Evolutionary conservation across 2,113 vertebrate species (phyloP).

Genomic region (Microtus richardsoni): DNA sequence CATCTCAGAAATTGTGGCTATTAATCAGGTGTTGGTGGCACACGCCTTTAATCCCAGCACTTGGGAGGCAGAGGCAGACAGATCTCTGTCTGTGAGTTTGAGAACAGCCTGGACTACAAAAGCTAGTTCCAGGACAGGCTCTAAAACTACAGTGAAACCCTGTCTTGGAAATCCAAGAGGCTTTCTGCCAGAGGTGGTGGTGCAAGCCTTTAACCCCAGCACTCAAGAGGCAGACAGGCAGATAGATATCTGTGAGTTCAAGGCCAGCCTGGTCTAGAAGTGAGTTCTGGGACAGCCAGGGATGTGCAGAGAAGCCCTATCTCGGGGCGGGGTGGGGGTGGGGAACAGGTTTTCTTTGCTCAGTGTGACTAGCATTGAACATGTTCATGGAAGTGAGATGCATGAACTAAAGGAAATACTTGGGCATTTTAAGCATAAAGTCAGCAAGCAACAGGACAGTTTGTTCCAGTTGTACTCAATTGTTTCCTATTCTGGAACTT

Average conservation of each 20-base stretch:
- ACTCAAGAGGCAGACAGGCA: too few relatives aligned
- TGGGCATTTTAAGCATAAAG: not conserved
- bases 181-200: too few relatives aligned
- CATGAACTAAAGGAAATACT: not conserved
- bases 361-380: not conserved
- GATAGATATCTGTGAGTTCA: not conserved
- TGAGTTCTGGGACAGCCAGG: not conserved
- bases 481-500: slow-evolving; percentile 34
- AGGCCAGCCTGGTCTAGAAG: not conserved
- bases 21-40: not conserved
- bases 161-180: not conserved
- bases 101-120: too few relatives aligned
- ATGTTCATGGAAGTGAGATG: not conserved
- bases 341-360: not conserved
- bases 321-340: not conserved
- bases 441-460: not conserved
- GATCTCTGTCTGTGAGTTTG: too few relatives aligned
- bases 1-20: not conserved
- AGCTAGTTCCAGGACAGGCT: too few relatives aligned
- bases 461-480: not conserved
- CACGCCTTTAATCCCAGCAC: too few relatives aligned
- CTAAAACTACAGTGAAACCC: too few relatives aligned
- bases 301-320: not conserved
- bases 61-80: too few relatives aligned
- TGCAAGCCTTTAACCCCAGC: too few relatives aligned